phyloP scores from a whole-genome alignment of 2,888 invertebrate genomes.

The Camptogramma bilineatum region DNA sequence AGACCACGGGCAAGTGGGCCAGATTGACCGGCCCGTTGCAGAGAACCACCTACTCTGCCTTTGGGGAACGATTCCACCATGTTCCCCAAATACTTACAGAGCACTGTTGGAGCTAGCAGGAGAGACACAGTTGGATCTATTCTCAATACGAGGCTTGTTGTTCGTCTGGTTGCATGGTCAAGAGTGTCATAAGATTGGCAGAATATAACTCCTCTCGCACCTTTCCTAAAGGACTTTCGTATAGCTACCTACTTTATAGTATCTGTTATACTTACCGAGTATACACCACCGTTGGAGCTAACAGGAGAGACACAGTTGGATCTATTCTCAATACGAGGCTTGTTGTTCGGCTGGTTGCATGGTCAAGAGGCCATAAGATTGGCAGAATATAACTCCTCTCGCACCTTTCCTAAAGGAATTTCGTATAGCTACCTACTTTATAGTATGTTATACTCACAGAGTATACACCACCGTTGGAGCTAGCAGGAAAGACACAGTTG shows the following conservation, averaged over 20 bases:
- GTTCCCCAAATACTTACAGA: slow-evolving; percentile 61
- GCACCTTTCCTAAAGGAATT: slow-evolving; percentile 82
- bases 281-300: slow-evolving; percentile 91
- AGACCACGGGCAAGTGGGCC: no score
- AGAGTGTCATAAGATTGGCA: no score
- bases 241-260: no score
- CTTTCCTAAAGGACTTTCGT: slow-evolving; percentile 75
- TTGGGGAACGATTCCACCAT: no score
- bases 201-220: slow-evolving; percentile 86
- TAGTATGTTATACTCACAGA: no score
- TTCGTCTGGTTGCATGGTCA: no score
- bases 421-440: no score
- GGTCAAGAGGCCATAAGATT: no score
- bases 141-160: no score
- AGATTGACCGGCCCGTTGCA: no score
- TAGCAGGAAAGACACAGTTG: slow-evolving; percentile 93
- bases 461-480: slow-evolving; percentile 91
- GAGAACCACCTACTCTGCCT: no score
- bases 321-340: slow-evolving; percentile 56
- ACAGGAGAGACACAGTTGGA: slow-evolving; percentile 90
- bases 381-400: slow-evolving; percentile 83
- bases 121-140: slow-evolving; percentile 91
- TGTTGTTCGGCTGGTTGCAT: slow-evolving; percentile 49
- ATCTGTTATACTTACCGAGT: no score
- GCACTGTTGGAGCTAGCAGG: slow-evolving; percentile 95